Conservation (phyloP, 2,888 invertebrate genomes). For the Drosophila monieri region DNA sequence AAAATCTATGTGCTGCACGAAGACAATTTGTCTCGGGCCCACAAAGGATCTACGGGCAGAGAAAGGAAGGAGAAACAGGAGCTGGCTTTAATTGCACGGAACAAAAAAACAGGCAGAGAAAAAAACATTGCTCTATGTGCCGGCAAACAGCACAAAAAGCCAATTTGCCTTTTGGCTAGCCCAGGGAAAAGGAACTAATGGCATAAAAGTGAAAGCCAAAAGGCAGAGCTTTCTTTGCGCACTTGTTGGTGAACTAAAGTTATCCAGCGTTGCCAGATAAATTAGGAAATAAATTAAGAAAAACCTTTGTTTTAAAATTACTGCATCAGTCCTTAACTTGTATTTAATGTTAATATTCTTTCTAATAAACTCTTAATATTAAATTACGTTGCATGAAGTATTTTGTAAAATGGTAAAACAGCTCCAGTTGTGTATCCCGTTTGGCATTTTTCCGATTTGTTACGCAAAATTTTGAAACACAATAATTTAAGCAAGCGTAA, state of each 20-base stretch:
- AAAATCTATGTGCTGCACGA: neutral
- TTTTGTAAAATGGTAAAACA: no score
- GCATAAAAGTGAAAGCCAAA: constrained; percentile 19
- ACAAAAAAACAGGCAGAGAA: constrained; percentile 22
- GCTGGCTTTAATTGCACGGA: constrained; percentile 58
- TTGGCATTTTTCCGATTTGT: neutral
- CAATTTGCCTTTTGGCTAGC: constrained; percentile 44
- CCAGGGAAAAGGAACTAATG: neutral
- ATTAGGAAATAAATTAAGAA: neutral
- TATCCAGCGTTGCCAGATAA: neutral
- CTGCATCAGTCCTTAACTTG: neutral
- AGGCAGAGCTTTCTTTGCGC: constrained; percentile 34
- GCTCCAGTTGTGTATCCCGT: neutral
- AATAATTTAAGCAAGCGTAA: neutral
- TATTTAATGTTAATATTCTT: no score
- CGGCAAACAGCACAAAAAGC: constrained; percentile 35
- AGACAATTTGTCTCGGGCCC: constrained; percentile 14
- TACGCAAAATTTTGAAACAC: neutral
- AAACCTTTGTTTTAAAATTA: neutral
- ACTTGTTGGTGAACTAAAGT: constrained; percentile 28
- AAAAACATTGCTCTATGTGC: constrained; percentile 29
- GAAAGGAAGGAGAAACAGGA: constrained; percentile 10
- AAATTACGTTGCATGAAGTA: no score
- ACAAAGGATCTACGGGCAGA: constrained; percentile 1
- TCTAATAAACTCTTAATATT: no score